Base-by-base conservation (phyloP, 2,113 vertebrate species). In the Catharus fuscescens region DNA sequence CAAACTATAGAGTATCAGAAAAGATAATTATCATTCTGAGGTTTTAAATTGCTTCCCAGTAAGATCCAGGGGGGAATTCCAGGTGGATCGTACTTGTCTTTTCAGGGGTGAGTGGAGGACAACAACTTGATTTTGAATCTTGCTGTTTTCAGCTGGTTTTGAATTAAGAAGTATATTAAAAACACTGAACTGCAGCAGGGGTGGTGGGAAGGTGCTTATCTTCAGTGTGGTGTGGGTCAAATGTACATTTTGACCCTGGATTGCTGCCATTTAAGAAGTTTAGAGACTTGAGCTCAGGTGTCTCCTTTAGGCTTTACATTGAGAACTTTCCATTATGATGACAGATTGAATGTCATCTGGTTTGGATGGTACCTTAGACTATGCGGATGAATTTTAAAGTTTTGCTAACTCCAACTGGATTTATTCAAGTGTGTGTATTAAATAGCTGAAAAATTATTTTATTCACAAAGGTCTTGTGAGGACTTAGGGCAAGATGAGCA, bases 21-120 rank as follows among this genome's bases (percentile, higher is more conserved):
- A 92, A 79, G 80, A 88, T 92, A 88, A 94, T 97, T 93, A 78
- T 84, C 34, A 74, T 93, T 88, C 76, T 36, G 76, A 80, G 64
- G 28, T 80, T 95, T 88, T 93, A 86, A 92, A 92, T 86, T 97
- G 67, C 56, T 95, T 94, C 34, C 26, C 76, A 86, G 72, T 66
- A 93, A 93, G 50, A 84, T 78, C n/a, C 80, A 88, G 17, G 1
- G 26, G 80, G 56, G 18, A 90, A 92, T 94, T 93, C 72, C 59
- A 73, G 16, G 38, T 26, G 29, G 91, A 94, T 45, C 0, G 0
- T 40, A 10, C 52, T 71, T 70, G 2, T 62, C 50, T 88, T 87
- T 85, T 65, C 20, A 88, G 42, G 42, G 25, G 18, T 34, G 34
- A 90, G 32, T 25, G 19, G 52, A 90, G 80, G 52, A 83, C 5